A percentile compares a stretch with the other conserved stretches of the same genome.
Conservation (phyloP, 2,113 vertebrate species). For the Carlito syrichta region DNA sequence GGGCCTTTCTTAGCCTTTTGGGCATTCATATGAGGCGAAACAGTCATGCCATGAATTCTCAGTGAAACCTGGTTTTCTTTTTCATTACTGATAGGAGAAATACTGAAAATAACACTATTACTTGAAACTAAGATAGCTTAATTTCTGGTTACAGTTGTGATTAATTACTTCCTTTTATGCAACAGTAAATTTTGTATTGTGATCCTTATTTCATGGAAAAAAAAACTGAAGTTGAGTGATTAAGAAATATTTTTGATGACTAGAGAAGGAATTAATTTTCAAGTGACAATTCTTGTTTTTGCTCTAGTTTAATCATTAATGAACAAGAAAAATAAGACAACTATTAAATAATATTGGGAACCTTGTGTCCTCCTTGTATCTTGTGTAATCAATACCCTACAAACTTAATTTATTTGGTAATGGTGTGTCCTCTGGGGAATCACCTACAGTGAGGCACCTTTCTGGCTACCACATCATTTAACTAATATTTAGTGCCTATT, state of each 20-base stretch:
- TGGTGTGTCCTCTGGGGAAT: not conserved
- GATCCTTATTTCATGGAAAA: not conserved
- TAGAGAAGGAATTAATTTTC: not conserved
- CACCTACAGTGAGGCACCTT: not conserved
- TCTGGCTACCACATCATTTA: not conserved
- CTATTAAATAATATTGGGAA: not conserved
- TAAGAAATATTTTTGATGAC: not conserved
- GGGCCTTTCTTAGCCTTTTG: not conserved
- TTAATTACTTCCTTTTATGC: not conserved
- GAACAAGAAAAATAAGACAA: not conserved
- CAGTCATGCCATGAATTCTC: not conserved
- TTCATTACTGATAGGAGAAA: not conserved
- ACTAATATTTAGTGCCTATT: not conserved
- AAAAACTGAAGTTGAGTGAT: not conserved
- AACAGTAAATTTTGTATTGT: not conserved
- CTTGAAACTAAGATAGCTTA: not conserved
- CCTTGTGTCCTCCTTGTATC: not conserved
- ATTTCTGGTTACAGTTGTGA: not conserved
- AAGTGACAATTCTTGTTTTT: not conserved
- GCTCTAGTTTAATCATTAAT: not conserved
- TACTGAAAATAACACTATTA: not conserved
- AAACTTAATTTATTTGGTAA: not conserved
- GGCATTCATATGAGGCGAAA: not conserved
- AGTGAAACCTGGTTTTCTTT: not conserved
- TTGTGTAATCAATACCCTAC: not conserved